Conservation (phyloP, 2,113 vertebrate genomes). For the Anhinga rufa region DNA sequence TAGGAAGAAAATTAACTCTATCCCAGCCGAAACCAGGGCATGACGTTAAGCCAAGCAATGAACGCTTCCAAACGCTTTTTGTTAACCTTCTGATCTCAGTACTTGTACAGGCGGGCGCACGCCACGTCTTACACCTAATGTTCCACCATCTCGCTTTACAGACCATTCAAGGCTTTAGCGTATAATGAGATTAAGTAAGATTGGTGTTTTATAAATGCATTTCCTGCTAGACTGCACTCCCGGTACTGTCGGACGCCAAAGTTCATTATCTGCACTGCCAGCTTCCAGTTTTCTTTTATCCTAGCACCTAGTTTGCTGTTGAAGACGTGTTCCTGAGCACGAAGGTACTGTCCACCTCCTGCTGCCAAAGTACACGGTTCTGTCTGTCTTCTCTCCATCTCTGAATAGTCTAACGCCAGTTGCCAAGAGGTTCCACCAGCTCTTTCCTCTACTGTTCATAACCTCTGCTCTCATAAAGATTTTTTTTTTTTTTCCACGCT, state of each 20-base stretch:
- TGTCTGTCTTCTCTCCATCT: slow-evolving; percentile 51
- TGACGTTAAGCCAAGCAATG: background rate
- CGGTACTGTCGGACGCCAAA: background rate
- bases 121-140: background rate
- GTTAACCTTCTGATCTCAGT: background rate
- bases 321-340: background rate
- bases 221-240: background rate
- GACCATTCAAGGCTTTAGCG: background rate
- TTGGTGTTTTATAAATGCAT: rapidly evolving
- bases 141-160: background rate
- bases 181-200: too few species aligned
- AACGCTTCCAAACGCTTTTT: background rate
- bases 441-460: slow-evolving; percentile 19
- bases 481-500: background rate
- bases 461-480: slow-evolving; percentile 33
- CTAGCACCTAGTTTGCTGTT: background rate
- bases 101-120: background rate
- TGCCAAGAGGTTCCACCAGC: slow-evolving; percentile 40
- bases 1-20: too few species aligned
- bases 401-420: slow-evolving; percentile 10
- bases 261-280: background rate
- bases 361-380: background rate
- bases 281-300: background rate
- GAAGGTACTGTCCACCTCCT: background rate
- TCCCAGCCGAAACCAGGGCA: too few species aligned